Conservation (phyloP, 1,140 invertebrate species). For the Chymomyza costata region DNA sequence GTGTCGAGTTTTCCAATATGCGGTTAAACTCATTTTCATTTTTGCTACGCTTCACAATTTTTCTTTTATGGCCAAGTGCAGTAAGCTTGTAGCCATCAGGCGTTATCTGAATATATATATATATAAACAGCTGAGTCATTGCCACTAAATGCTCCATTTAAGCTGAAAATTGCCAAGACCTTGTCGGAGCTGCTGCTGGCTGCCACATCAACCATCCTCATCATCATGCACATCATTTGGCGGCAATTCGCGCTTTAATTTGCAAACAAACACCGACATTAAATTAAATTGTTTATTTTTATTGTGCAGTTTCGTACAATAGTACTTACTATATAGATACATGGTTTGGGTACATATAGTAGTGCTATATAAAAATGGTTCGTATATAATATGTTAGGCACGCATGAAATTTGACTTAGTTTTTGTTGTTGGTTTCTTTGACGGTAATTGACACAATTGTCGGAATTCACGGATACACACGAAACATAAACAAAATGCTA, state of each 20-base stretch:
- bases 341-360: too few relatives aligned
- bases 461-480: slow-evolving; percentile 15
- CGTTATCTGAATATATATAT: slow-evolving; percentile 13
- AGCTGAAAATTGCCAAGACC: slow-evolving; percentile 29
- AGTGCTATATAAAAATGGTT: too few relatives aligned
- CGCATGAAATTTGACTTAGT: background rate
- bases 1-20: slow-evolving; percentile 27
- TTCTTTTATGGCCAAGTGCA: slow-evolving; percentile 27
- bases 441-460: slow-evolving; percentile 38
- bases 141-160: slow-evolving; percentile 32
- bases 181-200: too few relatives aligned
- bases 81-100: slow-evolving; percentile 27
- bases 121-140: too few relatives aligned
- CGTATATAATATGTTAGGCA: background rate
- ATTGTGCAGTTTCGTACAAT: too few relatives aligned
- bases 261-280: slow-evolving; percentile 35
- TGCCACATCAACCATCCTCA: too few relatives aligned
- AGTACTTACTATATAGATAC: too few relatives aligned
- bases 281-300: slow-evolving; percentile 57
- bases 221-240: slow-evolving; percentile 27
- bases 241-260: too few relatives aligned
- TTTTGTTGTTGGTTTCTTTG: too few relatives aligned
- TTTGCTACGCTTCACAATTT: too few relatives aligned
- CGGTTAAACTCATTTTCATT: background rate
- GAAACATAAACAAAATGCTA: slow-evolving; percentile 38